Conservation (phyloP, 2,888 invertebrate genomes). For the Hypolimnas misippus region DNA sequence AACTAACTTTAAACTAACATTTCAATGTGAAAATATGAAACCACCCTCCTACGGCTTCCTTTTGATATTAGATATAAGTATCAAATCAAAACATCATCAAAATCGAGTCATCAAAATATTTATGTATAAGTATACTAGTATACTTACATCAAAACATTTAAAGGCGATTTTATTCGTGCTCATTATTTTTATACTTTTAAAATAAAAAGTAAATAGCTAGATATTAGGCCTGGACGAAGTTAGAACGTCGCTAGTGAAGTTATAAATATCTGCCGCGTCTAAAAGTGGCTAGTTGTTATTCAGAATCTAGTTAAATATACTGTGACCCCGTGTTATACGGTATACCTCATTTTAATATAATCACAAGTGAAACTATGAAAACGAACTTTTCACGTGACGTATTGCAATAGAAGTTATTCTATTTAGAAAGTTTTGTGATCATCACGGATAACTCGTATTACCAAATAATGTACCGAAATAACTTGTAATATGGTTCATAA, state of each 20-base stretch:
- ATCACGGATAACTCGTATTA: neutral
- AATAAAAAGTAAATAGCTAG: no score
- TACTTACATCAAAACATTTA: no score
- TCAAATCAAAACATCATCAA: no score
- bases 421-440: conserved; percentile 8
- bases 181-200: no score
- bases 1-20: no score
- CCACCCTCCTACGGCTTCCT: no score
- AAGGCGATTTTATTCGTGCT: no score
- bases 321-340: neutral
- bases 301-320: neutral
- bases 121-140: no score
- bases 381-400: conserved; percentile 6
- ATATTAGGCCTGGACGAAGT: neutral
- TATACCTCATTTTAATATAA: conserved; percentile 4
- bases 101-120: no score
- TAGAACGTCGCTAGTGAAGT: conserved; percentile 5
- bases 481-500: neutral
- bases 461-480: neutral
- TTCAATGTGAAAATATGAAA: no score
- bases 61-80: no score
- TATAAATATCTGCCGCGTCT: conserved; percentile 8
- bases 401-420: conserved; percentile 6
- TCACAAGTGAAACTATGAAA: neutral
- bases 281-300: neutral